A percentile compares a stretch with the other conserved stretches of the same genome.
Conservation (phyloP, 2,888 invertebrate genomes). For the Chorisops tibialis region DNA sequence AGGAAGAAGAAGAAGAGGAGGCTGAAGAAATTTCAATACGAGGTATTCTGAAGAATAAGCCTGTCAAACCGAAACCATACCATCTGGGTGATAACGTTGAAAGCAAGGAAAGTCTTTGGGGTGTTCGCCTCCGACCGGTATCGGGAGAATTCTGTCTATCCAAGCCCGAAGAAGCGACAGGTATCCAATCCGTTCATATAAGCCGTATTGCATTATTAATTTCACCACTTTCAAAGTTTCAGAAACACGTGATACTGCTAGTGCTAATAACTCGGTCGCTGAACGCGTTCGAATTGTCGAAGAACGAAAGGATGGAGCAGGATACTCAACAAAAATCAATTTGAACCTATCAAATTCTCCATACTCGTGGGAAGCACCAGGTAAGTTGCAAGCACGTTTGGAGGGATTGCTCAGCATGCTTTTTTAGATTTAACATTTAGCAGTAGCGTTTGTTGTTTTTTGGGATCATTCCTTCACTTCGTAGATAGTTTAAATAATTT, state of each 20-base stretch:
- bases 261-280: conserved; percentile 49
- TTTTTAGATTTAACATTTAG: conserved; percentile 2
- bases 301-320: conserved; percentile 45
- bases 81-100: conserved; percentile 66
- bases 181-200: neutral
- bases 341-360: conserved; percentile 46
- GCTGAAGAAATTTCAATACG: conserved; percentile 57
- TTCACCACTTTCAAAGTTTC: neutral
- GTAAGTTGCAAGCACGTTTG: conserved; percentile 37
- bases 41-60: conserved; percentile 72
- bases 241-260: conserved; percentile 31
- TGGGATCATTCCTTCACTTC: conserved; percentile 19
- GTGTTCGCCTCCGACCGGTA: conserved; percentile 54
- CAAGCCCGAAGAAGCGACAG: conserved; percentile 22
- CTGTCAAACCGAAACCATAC: conserved; percentile 70
- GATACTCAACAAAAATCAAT: conserved; percentile 61
- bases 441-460: conserved; percentile 21
- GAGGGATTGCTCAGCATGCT: neutral
- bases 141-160: conserved; percentile 31
- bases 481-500: neutral
- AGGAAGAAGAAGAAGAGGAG: conserved; percentile 36
- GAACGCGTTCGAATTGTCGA: conserved; percentile 56
- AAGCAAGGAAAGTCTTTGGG: conserved; percentile 54
- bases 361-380: conserved; percentile 44
- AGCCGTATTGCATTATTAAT: neutral